These are phyloP conservation scores for Leucophenga varia DNA, from an alignment of 1,140 invertebrate genomes.

Conservation along the genomic window DNA sequence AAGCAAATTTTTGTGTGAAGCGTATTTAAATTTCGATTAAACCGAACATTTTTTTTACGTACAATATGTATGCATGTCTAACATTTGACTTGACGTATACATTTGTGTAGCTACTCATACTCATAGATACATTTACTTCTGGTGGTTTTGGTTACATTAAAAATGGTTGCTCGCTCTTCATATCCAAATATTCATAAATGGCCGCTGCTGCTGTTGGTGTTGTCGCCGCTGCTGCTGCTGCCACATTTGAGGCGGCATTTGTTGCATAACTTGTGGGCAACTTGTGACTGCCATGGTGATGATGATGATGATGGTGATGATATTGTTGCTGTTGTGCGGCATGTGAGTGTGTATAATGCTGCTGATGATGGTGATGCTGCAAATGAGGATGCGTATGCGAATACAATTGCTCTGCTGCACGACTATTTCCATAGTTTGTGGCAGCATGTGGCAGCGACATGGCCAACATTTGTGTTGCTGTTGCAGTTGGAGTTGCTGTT, in stretches of 20 bases:
- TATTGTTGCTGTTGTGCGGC: neutral
- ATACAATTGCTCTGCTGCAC: no score
- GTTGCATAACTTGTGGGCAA: neutral
- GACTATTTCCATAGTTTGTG: no score
- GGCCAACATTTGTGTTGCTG: neutral
- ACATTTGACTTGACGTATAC: conserved; percentile 16
- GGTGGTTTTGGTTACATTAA: conserved; percentile 48
- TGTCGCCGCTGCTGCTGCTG: conserved; percentile 20
- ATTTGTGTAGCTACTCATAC: neutral
- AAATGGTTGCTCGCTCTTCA: conserved; percentile 45
- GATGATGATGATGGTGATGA: neutral
- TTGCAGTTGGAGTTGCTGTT: neutral
- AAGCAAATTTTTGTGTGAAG: no score
- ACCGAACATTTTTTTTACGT: conserved; percentile 32
- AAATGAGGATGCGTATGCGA: conserved; percentile 2
- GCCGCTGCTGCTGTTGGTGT: conserved; percentile 15
- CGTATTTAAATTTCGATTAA: no score
- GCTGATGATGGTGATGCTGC: conserved; percentile 3
- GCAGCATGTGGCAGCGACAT: neutral
- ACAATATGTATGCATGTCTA: conserved; percentile 27
- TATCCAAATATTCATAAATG: conserved; percentile 42
- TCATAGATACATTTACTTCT: conserved; percentile 12
- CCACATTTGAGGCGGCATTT: neutral
- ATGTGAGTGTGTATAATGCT: no score
- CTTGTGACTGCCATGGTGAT: neutral